Evolutionary conservation across 2,113 vertebrate species (phyloP).

Genomic region (Pseudopipra pipra): DNA sequence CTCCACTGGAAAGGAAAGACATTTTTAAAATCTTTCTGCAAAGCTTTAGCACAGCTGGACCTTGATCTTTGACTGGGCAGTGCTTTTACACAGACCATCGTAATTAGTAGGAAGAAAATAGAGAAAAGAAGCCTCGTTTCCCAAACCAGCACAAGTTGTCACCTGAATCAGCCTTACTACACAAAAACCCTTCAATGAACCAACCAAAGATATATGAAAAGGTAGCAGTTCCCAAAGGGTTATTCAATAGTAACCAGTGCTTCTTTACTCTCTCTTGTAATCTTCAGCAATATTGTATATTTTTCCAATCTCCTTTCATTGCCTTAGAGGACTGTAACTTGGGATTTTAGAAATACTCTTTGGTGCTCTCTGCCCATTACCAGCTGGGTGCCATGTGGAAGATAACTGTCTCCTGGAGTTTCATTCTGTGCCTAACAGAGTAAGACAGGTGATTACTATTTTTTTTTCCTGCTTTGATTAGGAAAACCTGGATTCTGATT

Average conservation of each 20-base stretch:
- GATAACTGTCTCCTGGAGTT: neutral
- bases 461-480: neutral
- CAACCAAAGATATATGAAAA: neutral
- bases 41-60: neutral
- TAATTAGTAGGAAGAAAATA: neutral
- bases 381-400: neutral
- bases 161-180: neutral
- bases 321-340: neutral
- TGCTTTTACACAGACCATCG: neutral
- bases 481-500: neutral
- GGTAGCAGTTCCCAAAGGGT: neutral
- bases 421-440: neutral
- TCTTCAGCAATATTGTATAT: neutral
- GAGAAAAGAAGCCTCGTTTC: neutral
- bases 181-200: neutral
- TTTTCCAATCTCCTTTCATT: neutral
- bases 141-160: neutral
- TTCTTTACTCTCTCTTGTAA: neutral
- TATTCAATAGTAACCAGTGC: neutral
- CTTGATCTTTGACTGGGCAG: neutral
- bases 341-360: neutral
- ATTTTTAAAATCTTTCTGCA: neutral
- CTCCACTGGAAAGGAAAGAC: neutral
- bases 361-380: fast-evolving
- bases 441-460: neutral